A percentile compares a stretch with the other conserved stretches of the same genome.
Evolutionary conservation across 2,113 vertebrate species (phyloP).

Genomic region (Alethe diademata): DNA sequence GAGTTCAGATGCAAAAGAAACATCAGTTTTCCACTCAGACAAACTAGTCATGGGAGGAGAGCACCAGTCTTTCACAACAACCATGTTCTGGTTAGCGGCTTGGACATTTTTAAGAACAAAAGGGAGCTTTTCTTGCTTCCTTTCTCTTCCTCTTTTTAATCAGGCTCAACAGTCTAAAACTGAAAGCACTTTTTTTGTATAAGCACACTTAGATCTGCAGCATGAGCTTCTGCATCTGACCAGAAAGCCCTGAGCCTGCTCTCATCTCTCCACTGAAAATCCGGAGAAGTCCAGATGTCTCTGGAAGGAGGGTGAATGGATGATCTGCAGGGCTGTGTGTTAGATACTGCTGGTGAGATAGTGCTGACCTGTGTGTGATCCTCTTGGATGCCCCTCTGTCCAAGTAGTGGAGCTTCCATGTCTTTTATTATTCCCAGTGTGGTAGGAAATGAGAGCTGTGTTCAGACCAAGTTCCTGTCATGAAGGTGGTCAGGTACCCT

Average conservation of each 20-base stretch:
- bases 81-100: background rate
- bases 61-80: background rate
- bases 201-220: background rate
- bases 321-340: background rate
- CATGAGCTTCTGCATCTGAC: background rate
- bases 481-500: rapidly evolving
- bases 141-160: conserved; percentile 18
- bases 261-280: background rate
- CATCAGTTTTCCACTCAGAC: background rate
- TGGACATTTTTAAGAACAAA: background rate
- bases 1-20: background rate
- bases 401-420: background rate
- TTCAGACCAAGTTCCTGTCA: background rate
- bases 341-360: background rate
- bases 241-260: background rate
- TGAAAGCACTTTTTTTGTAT: background rate
- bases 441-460: background rate
- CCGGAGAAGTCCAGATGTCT: background rate
- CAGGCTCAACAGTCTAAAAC: background rate
- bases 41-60: background rate
- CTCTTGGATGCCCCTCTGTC: background rate
- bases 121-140: background rate
- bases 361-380: background rate
- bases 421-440: background rate
- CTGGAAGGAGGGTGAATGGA: background rate